Conservation (phyloP, 1,140 invertebrate species). For the Diachasmimorpha longicaudata region DNA sequence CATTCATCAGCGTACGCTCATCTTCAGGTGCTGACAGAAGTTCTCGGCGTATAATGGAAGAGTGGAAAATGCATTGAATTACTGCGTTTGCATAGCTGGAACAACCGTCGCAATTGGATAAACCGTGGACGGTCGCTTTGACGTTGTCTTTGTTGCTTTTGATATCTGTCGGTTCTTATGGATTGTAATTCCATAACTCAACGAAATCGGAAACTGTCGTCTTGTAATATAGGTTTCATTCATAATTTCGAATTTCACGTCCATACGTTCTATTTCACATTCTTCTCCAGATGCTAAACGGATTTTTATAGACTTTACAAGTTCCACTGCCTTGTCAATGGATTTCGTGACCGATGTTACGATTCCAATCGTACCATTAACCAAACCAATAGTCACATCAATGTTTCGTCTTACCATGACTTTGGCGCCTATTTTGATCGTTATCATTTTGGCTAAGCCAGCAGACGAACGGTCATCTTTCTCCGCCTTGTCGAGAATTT, state of each 20-base stretch:
- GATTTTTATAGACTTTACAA: conserved; percentile 11
- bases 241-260: conserved; percentile 34
- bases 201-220: conserved; percentile 51
- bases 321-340: neutral
- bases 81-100: neutral
- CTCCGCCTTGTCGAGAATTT: conserved; percentile 2
- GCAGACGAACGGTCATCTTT: neutral
- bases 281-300: conserved; percentile 12
- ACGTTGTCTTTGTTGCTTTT: neutral
- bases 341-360: conserved; percentile 29
- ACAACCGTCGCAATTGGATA: neutral
- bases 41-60: neutral
- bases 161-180: conserved; percentile 43
- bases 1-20: neutral
- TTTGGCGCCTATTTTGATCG: conserved; percentile 39
- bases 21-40: neutral
- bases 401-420: conserved; percentile 50
- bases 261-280: conserved; percentile 6
- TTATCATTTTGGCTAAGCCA: conserved; percentile 31
- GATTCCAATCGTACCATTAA: conserved; percentile 40
- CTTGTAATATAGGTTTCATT: conserved; percentile 41
- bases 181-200: conserved; percentile 53
- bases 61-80: neutral
- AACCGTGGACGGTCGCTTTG: neutral
- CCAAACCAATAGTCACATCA: conserved; percentile 41